Conservation (phyloP, 2,797 vertebrate genomes). For the Sphenodon punctatus region DNA sequence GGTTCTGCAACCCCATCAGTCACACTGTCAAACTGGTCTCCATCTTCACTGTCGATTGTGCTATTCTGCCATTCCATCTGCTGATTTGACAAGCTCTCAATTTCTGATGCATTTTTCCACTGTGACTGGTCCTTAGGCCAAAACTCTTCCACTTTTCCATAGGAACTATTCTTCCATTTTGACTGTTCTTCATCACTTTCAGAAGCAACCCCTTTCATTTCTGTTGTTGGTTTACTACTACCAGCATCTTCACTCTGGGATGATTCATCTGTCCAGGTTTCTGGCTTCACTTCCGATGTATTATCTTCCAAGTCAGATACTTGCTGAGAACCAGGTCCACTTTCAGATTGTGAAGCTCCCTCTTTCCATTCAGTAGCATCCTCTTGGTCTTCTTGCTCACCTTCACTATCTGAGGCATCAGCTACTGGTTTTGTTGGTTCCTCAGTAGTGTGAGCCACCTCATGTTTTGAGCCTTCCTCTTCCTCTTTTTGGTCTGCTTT, state of each 20-base stretch:
- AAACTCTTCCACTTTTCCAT: slow-evolving; percentile 84
- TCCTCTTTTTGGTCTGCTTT: slow-evolving; percentile 64
- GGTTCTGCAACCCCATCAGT: slow-evolving; percentile 77
- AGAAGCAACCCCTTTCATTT: slow-evolving; percentile 71
- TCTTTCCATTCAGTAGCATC: slow-evolving; percentile 76
- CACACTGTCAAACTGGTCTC: slow-evolving; percentile 79
- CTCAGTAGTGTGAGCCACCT: slow-evolving; percentile 67
- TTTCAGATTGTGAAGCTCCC: slow-evolving; percentile 74
- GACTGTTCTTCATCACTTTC: slow-evolving; percentile 76
- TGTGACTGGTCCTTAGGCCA: slow-evolving; percentile 86
- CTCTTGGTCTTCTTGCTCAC: slow-evolving; percentile 73
- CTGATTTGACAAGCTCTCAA: slow-evolving; percentile 76
- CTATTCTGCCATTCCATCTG: slow-evolving; percentile 85
- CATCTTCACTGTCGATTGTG: slow-evolving; percentile 85
- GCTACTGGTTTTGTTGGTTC: slow-evolving; percentile 69
- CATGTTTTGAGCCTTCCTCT: slow-evolving; percentile 60
- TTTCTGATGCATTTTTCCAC: slow-evolving; percentile 75
- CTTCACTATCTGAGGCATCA: slow-evolving; percentile 78
- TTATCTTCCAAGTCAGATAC: slow-evolving; percentile 84
- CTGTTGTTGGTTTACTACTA: slow-evolving; percentile 70
- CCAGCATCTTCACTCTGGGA: slow-evolving; percentile 83
- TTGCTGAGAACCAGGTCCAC: slow-evolving; percentile 78
- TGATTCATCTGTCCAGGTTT: slow-evolving; percentile 80
- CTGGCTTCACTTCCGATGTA: slow-evolving; percentile 71
- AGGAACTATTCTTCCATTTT: slow-evolving; percentile 82